Conservation (phyloP, 2,888 invertebrate species). For the Helleia helle region DNA sequence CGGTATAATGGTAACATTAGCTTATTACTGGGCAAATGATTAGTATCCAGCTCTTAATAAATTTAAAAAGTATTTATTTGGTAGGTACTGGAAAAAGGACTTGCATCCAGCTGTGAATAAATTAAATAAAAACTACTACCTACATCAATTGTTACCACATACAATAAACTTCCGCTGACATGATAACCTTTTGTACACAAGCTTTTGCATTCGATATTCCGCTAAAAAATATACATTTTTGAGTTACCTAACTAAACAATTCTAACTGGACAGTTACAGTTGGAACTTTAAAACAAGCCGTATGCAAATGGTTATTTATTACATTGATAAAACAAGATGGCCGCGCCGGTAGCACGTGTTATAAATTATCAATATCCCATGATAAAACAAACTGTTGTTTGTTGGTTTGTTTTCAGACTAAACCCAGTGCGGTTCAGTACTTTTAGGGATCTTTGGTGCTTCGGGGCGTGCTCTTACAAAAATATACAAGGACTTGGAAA, state of each 20-base stretch:
- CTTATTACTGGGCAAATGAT: too few species aligned
- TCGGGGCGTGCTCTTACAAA: constrained; percentile 9
- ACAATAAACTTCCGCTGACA: too few species aligned
- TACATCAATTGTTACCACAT: too few species aligned
- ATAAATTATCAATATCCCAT: constrained; percentile 69
- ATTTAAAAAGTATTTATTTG: too few species aligned
- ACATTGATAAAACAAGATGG: not conserved
- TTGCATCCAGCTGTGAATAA: too few species aligned
- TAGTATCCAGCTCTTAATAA: too few species aligned
- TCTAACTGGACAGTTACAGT: not conserved
- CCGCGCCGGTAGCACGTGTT: constrained; percentile 40
- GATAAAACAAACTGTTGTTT: constrained; percentile 63
- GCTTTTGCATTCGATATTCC: not conserved
- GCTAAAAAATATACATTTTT: constrained; percentile 1
- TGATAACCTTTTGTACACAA: not conserved
- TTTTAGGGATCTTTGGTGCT: constrained; percentile 11
- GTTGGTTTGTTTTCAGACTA: constrained; percentile 53
- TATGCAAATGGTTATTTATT: too few species aligned
- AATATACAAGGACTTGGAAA: not conserved
- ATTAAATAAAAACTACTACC: too few species aligned
- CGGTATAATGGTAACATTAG: too few species aligned
- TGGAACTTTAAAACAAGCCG: not conserved
- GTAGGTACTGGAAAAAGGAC: too few species aligned
- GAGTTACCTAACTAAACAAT: constrained; percentile 5
- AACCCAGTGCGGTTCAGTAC: constrained; percentile 22